Base-by-base conservation (phyloP, 2,888 invertebrate species). In the Physocephala rufipes region DNA sequence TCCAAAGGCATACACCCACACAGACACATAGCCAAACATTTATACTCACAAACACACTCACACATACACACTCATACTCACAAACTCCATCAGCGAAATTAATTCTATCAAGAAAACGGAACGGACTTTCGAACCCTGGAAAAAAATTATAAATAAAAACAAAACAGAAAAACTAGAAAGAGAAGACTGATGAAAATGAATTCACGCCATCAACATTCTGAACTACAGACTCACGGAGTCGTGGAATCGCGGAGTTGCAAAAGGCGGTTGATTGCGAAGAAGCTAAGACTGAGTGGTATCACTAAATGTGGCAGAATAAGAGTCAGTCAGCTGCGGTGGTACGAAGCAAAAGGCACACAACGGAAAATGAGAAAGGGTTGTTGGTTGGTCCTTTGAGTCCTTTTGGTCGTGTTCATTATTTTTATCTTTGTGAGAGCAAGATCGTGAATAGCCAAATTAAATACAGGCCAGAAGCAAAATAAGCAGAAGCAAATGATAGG, bases 371-470 rank as follows among this genome's bases (percentile, higher is more conserved):
- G 71, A 49, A 69, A 70, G 9, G 9, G 36, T 36, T n/a, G n/a
- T n/a, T n/a, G n/a, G 36, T 36, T 7, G 36, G 9, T 36, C 36
- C 36, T 36, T 36, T 36, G 36, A 7, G 4, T 74, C 73, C 70
- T 73, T 74, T 71, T 72, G 73, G 75, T 71, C 72, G 71, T 75
- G 75, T 78, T 77, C 77, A 78, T 78, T 78, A 78, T 74, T 78
- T 78, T 78, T 76, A 78, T 78, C 78, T 76, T 73, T 76, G 58
- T 72, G 24, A 13, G 21, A 15, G 51, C 15, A 36, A 49, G 43
- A 36, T 12, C 68, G 49, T 61, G 59, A 68, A 68, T 68, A 61
- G 68, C 36, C 21, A 61, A 68, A 68, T 49, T 49, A 30, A 61
- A 68, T n/a, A 21, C 26, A 16, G 15, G 49, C 30, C 28, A 51